Evolutionary conservation across 2,888 invertebrate genomes (phyloP).

Genomic region (Argynnis bischoffii): DNA sequence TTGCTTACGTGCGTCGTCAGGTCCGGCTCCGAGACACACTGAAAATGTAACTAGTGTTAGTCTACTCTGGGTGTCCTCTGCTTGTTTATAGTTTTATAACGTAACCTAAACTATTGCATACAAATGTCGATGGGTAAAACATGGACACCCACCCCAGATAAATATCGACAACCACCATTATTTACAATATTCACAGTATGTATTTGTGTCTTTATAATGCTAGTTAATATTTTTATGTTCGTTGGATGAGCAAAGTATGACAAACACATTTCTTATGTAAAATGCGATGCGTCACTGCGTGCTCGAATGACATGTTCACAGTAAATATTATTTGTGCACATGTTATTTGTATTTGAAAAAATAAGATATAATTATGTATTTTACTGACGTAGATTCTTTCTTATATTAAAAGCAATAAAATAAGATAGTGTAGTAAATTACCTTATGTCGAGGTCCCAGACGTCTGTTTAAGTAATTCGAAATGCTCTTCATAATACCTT

Average conservation of each 20-base stretch:
- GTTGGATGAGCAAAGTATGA: constrained; percentile 33
- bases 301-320: constrained; percentile 23
- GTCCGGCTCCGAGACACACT: constrained; percentile 79
- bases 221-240: constrained; percentile 3
- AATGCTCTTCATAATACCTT: constrained; percentile 92
- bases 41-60: constrained; percentile 77
- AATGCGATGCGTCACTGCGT: constrained; percentile 36
- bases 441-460: constrained; percentile 84
- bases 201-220: constrained; percentile 22
- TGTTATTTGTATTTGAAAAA: constrained; percentile 1
- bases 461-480: constrained; percentile 91
- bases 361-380: background rate
- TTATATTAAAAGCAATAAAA: background rate
- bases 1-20: constrained; percentile 78
- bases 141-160: constrained; percentile 51
- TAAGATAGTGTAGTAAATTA: constrained; percentile 50
- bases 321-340: constrained; percentile 28
- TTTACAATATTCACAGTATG: constrained; percentile 48
- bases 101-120: constrained; percentile 33
- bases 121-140: constrained; percentile 42
- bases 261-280: constrained; percentile 29
- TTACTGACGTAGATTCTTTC: background rate
- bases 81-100: constrained; percentile 40
- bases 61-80: constrained; percentile 63
- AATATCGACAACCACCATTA: constrained; percentile 45